Conservation (phyloP, 2,797 vertebrate species). For the Fringilla coelebs region DNA sequence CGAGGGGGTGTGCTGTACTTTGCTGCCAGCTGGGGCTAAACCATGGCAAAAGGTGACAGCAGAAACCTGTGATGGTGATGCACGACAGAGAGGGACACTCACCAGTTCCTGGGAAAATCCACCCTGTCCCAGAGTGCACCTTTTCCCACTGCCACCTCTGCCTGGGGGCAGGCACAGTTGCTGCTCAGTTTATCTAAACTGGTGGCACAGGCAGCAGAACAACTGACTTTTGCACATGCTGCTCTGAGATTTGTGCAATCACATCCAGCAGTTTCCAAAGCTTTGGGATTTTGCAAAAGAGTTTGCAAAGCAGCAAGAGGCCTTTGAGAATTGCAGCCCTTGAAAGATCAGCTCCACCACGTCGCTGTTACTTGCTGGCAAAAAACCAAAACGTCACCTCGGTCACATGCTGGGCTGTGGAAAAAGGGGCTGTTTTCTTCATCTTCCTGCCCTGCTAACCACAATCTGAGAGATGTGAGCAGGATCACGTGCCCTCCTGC, state of each 20-base stretch:
- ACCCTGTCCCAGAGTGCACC: not conserved
- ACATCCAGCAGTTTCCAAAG: not conserved
- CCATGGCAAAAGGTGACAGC: not conserved
- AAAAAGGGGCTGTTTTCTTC: not conserved
- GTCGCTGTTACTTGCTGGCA: not conserved
- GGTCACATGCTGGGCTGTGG: not conserved
- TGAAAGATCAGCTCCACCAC: not conserved
- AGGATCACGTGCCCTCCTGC: not conserved
- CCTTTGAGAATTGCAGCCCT: not conserved
- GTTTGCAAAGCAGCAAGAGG: not conserved
- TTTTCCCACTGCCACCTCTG: not conserved
- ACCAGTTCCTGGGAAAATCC: not conserved
- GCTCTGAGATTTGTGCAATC: not conserved
- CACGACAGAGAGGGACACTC: not conserved
- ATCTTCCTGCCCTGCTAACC: not conserved
- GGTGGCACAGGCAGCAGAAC: not conserved
- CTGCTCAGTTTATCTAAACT: not conserved
- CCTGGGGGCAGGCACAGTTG: not conserved
- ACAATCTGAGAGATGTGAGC: not conserved
- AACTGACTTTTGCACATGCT: not conserved
- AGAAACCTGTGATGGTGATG: not conserved
- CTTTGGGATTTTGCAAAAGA: not conserved
- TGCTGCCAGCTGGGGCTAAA: not conserved
- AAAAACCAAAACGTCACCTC: not conserved
- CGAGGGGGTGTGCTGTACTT: rapidly evolving